Evolutionary conservation across 2,797 vertebrate genomes (phyloP), one percentile per base, ranked within the genome.

Genomic region (Podarcis lilfordi): DNA sequence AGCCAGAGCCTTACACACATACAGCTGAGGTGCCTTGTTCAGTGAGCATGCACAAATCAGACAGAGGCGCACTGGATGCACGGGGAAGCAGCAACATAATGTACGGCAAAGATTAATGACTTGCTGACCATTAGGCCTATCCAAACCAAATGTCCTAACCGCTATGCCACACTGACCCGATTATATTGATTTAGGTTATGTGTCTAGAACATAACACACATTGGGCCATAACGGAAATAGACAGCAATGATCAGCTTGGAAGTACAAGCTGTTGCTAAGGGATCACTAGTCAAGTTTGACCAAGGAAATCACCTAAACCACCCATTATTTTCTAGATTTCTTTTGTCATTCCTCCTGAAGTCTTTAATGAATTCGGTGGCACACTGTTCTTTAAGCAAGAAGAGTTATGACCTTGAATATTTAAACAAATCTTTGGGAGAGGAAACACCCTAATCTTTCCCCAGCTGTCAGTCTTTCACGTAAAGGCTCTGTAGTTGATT

Each of bases 361-460:
- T 35, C 3, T 74, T 66, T 55, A 9, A 6, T 87, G 3, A 21
- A 68, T 80, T 80, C 64, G 88, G 19, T 81, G 55, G 88, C 32
- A 75, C 0, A 23, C 21, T 37, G 3, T 32, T 77, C 71, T 9
- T 82, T 2, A 1, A 66, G 81, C 85, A 86, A 90, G 59, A 90
- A 88, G 21, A 0, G 4, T 40, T 91, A 89, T 89, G 61, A 91
- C 74, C 29, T 93, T 90, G 86, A 89, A 80, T 89, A 87, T 91
- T 86, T 86, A 69, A 86, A 80, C 82, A 77, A 86, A 72, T 85
- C 68, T 86, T 86, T 8, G 45, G 81, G 89, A 82, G 74, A 74
- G 21, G 84, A 75, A 77, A 40, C 50, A 82, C 13, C n/a, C 76
- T 43, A 82, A 55, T 88, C 50, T 78, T 82, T 86, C 40, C 80